Conservation (phyloP, 2,113 vertebrate genomes). For the Camelus dromedarius region DNA sequence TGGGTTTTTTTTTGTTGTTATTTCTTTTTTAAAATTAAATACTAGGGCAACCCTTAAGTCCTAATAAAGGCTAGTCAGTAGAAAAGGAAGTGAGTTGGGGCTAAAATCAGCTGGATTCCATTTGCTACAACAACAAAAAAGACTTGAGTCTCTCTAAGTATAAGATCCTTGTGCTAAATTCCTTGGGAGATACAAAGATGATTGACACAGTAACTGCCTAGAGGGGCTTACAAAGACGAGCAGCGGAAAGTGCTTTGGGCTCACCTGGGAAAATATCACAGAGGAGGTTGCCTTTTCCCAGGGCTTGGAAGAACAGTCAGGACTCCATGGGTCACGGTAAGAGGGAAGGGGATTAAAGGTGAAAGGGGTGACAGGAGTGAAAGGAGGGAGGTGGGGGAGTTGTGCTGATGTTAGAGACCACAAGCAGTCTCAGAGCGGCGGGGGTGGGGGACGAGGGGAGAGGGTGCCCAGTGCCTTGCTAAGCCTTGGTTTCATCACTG, state of each 20-base stretch:
- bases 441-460: not conserved
- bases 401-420: not conserved
- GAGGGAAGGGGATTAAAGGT: not conserved
- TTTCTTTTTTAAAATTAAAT: constrained; percentile 13
- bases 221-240: not conserved
- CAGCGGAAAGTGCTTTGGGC: not conserved
- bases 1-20: too few species aligned
- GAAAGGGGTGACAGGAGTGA: not conserved
- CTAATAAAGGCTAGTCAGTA: constrained; percentile 38
- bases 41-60: constrained; percentile 1
- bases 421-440: not conserved
- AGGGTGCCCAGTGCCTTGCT: not conserved
- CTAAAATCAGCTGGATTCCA: not conserved
- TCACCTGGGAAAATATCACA: not conserved
- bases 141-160: not conserved
- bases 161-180: not conserved
- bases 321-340: not conserved
- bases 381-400: not conserved
- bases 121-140: not conserved
- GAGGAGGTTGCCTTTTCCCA: not conserved
- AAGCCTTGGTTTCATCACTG: not conserved
- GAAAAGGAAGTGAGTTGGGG: not conserved
- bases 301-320: not conserved
- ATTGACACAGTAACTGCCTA: not conserved
- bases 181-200: not conserved